Evolutionary conservation across 2,797 vertebrate species (phyloP).

Genomic region (Falco peregrinus): DNA sequence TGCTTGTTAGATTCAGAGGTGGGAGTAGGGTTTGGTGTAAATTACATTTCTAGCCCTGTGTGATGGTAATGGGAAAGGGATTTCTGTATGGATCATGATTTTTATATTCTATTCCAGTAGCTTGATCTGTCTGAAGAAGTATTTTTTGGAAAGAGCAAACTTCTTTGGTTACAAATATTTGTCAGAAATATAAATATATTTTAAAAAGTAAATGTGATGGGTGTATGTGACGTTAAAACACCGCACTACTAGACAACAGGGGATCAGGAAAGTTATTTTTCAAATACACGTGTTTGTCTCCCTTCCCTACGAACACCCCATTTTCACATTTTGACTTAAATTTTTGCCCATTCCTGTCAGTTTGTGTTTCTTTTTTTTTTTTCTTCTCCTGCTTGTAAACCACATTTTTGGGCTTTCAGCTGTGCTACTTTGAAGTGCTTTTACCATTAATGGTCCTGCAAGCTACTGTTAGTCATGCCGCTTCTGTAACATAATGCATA

Average conservation of each 20-base stretch:
- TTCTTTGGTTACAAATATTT: not conserved
- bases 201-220: not conserved
- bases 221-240: not conserved
- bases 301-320: not conserved
- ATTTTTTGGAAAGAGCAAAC: not conserved
- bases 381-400: not conserved
- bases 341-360: not conserved
- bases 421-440: not conserved
- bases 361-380: not conserved
- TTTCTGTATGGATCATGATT: conserved; percentile 36
- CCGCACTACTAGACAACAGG: not conserved
- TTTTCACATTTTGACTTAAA: not conserved
- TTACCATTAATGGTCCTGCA: not conserved
- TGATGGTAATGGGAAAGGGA: conserved; percentile 9
- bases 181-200: not conserved
- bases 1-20: conserved; percentile 33
- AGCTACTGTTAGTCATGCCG: not conserved
- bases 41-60: conserved; percentile 39
- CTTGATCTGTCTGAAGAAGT: conserved; percentile 2
- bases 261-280: not conserved
- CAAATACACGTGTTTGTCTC: not conserved
- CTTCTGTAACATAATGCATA: not conserved
- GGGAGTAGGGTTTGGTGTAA: conserved; percentile 32
- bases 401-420: not conserved
- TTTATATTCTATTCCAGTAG: conserved; percentile 10